Conservation (phyloP, 2,888 invertebrate species). For the Plagiodera versicolora region DNA sequence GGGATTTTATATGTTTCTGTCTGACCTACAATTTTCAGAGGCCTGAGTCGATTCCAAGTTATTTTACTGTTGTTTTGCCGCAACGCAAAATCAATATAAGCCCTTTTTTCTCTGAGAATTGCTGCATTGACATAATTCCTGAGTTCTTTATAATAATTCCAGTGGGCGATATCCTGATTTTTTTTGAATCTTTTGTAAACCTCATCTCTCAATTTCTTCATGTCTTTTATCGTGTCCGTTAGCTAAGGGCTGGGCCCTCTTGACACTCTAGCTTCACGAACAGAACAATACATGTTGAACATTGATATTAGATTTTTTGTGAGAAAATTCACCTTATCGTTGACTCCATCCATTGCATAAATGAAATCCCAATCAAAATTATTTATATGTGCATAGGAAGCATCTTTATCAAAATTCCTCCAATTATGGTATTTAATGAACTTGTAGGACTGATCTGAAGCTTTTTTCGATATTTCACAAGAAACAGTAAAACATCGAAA, state of each 20-base stretch:
- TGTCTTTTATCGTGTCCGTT: too few species aligned
- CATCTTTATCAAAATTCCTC: too few species aligned
- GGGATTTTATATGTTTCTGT: not conserved
- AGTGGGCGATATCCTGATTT: too few species aligned
- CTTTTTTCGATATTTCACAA: not conserved
- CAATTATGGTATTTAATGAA: not conserved
- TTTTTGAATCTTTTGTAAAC: too few species aligned
- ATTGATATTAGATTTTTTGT: too few species aligned
- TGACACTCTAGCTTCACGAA: not conserved
- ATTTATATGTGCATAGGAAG: not conserved
- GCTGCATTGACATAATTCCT: too few species aligned
- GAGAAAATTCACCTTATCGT: not conserved
- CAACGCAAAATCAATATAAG: not conserved
- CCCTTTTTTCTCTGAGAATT: not conserved
- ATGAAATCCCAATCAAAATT: constrained; percentile 1
- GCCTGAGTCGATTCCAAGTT: not conserved
- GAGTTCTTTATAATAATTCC: too few species aligned
- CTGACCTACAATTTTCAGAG: not conserved
- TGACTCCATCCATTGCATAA: too few species aligned
- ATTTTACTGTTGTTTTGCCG: not conserved
- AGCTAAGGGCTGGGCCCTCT: too few species aligned
- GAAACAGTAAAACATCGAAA: too few species aligned
- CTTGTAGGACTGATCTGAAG: not conserved
- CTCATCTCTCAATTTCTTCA: too few species aligned
- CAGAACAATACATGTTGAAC: not conserved